Percentiles rank a stretch among this genome's conserved stretches.
phyloP scores from a whole-genome alignment of 35 echinoderm and acorn worm genomes.

The Diadema setosum region DNA sequence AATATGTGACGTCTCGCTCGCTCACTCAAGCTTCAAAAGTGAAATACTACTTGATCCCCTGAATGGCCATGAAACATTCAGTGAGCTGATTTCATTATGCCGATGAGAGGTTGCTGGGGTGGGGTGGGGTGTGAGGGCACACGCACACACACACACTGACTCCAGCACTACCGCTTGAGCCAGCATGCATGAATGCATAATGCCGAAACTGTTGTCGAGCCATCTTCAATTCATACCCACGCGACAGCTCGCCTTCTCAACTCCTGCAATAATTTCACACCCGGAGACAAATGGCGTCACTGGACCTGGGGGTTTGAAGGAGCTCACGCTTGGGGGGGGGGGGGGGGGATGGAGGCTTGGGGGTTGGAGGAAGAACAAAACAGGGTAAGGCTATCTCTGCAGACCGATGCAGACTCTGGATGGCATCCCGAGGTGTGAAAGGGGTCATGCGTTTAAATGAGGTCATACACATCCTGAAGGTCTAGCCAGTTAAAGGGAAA shows the following conservation, averaged over 20 bases:
- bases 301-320: no score
- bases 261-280: slow-evolving; percentile 3
- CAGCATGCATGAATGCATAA: slow-evolving; percentile 5
- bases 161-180: no score
- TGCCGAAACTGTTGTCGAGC: neutral
- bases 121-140: neutral
- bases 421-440: neutral
- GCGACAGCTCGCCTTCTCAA: neutral
- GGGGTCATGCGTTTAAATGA: neutral
- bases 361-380: no score
- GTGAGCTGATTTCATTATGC: neutral
- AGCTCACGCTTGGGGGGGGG: no score
- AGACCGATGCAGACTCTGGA: neutral
- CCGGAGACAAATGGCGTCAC: neutral
- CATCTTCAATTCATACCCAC: neutral
- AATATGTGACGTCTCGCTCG: no score
- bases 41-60: neutral
- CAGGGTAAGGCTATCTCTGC: no score
- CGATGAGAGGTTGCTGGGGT: neutral
- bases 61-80: neutral
- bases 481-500: neutral
- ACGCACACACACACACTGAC: neutral
- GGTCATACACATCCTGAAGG: neutral
- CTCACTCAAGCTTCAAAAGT: no score
- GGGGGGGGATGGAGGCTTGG: no score